phyloP scores from a whole-genome alignment of 2,113 vertebrate genomes.

The Electrona antarctica region DNA sequence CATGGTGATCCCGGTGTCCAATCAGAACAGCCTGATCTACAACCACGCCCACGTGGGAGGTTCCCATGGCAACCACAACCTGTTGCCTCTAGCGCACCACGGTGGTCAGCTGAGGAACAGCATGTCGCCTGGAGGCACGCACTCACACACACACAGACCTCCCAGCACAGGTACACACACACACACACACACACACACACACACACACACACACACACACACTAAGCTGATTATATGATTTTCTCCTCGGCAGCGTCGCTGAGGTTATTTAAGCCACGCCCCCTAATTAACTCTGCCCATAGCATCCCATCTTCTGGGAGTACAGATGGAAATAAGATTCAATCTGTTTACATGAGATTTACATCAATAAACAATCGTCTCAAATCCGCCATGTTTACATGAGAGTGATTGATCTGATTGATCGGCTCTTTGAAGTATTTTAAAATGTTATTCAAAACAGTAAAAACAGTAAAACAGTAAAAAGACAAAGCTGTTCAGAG shows the following conservation, averaged over 20 bases:
- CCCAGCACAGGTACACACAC: constrained; percentile 91
- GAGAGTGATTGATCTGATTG: no score
- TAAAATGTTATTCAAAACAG: no score
- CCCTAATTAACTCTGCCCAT: constrained; percentile 37
- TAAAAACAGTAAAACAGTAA: no score
- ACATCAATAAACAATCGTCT: no score
- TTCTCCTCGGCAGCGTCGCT: no score
- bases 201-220: constrained; percentile 31
- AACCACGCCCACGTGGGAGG: constrained; percentile 86
- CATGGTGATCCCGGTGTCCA: constrained; percentile 99
- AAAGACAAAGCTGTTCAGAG: no score
- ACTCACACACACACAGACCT: constrained; percentile 96
- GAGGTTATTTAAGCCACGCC: no score
- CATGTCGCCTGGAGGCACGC: constrained; percentile 97
- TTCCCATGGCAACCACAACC: constrained; percentile 95
- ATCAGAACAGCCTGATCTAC: constrained; percentile 96
- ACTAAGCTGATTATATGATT: no score
- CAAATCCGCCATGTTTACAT: no score
- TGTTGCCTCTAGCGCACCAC: constrained; percentile 95
- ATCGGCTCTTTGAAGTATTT: no score
- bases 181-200: constrained; percentile 34
- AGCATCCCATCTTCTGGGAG: constrained; percentile 21
- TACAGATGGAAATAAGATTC: no score
- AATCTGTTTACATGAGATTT: no score
- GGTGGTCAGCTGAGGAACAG: constrained; percentile 95